Evolutionary conservation across 2,113 vertebrate genomes (phyloP), one percentile per base, ranked within the genome.

Genomic region (Lamprologus callipterus): DNA sequence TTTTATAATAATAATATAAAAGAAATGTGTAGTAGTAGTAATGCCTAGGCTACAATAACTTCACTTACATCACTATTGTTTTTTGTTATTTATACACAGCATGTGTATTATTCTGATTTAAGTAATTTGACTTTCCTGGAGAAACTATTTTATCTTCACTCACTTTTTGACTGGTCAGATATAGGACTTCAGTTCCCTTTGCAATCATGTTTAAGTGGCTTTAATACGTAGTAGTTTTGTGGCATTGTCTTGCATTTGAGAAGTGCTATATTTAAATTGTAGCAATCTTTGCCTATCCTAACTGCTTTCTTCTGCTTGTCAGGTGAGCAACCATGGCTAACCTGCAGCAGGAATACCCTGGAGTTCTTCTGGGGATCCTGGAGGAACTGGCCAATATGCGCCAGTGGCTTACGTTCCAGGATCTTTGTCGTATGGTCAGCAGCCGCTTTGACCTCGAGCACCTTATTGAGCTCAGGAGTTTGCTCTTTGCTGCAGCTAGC

Each of bases 381-480:
- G 99, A 99, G 89, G 98, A 99, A 82, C 93, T 99, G 93, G 97
- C 98, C 81, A 97, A 97, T 0, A 97, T 98, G 91, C 98, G 97
- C 17, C 97, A 97, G 6, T 96, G 95, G 0, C 96, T 98, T 37
- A 97, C 98, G 8, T 99, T 98, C 75, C 98, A 98, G 95, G 99
- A 99, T 73, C 97, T 99, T 70, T 99, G 99, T 90, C 97, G 98
- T 19, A 98, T 98, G 19, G 96, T 99, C 79, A 99, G 98, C 54
- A 96, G 97, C 2, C 97, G 98, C 55, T 98, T 98, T 82, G 97
- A 99, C 88, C 94, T 99, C 82, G 95, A 98, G 6, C 97, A 99
- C 88, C 93, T 99, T 16, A 92, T 97, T 12, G 98, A 98, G 87
- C 97, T 99, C 87, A 95, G 99, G 70, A 97, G 97, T 0, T 95